A percentile compares a stretch with the other conserved stretches of the same genome.
Conservation (phyloP, 1,140 invertebrate genomes). For the Hyphantria cunea region DNA sequence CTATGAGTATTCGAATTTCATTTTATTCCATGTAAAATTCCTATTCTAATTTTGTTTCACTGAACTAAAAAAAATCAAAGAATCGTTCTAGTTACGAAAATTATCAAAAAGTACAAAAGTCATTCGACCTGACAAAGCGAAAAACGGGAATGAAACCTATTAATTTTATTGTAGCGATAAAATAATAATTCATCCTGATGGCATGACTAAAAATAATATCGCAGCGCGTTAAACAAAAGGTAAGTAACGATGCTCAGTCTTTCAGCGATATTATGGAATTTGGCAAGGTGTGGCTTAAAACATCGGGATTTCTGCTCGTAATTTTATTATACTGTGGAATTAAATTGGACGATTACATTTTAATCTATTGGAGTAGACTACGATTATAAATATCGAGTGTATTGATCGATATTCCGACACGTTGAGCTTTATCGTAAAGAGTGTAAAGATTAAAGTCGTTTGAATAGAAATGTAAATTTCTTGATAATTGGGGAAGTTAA, state of each 20-base stretch:
- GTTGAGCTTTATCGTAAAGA: too few species aligned
- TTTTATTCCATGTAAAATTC: background rate
- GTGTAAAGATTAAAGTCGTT: too few species aligned
- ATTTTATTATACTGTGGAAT: slow-evolving; percentile 55
- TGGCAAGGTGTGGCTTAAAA: slow-evolving; percentile 62
- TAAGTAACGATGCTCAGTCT: slow-evolving; percentile 61
- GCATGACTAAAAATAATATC: slow-evolving; percentile 75
- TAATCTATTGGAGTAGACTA: slow-evolving; percentile 53
- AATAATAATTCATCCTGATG: slow-evolving; percentile 56
- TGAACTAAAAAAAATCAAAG: too few species aligned
- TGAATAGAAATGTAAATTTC: too few species aligned
- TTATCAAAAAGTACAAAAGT: slow-evolving; percentile 14
- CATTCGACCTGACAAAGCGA: slow-evolving; percentile 22
- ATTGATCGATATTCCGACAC: too few species aligned
- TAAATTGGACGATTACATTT: slow-evolving; percentile 56
- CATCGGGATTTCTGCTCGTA: slow-evolving; percentile 39
- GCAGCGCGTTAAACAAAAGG: slow-evolving; percentile 60
- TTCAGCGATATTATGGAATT: slow-evolving; percentile 61
- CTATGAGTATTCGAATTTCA: too few species aligned
- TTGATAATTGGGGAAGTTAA: too few species aligned
- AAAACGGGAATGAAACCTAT: slow-evolving; percentile 32
- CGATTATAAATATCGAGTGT: too few species aligned
- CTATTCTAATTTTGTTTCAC: background rate
- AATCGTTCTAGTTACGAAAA: slow-evolving; percentile 22
- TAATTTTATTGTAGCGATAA: slow-evolving; percentile 51